Percentiles rank a stretch among this genome's conserved stretches.
These are phyloP conservation scores for Andinoacara biseriatus DNA, from an alignment of 2,113 vertebrate species.

Conservation along the genomic window DNA sequence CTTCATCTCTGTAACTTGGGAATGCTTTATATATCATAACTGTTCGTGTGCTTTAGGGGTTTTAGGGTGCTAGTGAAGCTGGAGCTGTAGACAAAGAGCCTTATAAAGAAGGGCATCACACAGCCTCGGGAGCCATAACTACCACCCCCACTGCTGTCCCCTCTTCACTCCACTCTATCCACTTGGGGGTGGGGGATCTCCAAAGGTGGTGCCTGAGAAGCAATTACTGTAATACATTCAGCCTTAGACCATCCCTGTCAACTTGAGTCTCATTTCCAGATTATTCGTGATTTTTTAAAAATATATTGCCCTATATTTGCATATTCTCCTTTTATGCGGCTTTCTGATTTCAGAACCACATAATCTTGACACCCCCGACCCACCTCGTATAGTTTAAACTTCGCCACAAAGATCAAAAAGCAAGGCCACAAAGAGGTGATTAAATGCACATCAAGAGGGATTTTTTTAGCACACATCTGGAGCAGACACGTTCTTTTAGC, in stretches of 20 bases:
- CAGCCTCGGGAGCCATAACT: conserved; percentile 51
- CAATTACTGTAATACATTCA: conserved; percentile 72
- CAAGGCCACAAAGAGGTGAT: conserved; percentile 67
- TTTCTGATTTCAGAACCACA: conserved; percentile 23
- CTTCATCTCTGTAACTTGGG: conserved; percentile 20
- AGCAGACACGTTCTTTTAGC: conserved; percentile 47
- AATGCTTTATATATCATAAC: conserved; percentile 40
- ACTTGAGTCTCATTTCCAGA: conserved; percentile 41
- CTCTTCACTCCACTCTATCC: conserved; percentile 23
- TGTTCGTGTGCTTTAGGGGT: conserved; percentile 26
- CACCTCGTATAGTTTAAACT: conserved; percentile 58
- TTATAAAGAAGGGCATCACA: conserved; percentile 54
- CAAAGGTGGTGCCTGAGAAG: conserved; percentile 48
- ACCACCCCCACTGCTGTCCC: background rate
- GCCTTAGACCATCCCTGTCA: conserved; percentile 59
- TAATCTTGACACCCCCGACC: conserved; percentile 1
- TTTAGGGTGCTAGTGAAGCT: conserved; percentile 19
- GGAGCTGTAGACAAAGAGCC: conserved; percentile 61
- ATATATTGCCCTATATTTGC: conserved; percentile 36
- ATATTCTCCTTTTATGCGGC: conserved; percentile 42
- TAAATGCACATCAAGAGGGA: conserved; percentile 70
- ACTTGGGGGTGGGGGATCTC: conserved; percentile 29
- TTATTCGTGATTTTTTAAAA: conserved; percentile 44
- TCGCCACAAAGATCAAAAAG: conserved; percentile 74
- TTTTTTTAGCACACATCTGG: conserved; percentile 70